These are phyloP conservation scores for Urocynchramus pylzowi DNA, from an alignment of 2,113 vertebrate species.

Conservation along the genomic window DNA sequence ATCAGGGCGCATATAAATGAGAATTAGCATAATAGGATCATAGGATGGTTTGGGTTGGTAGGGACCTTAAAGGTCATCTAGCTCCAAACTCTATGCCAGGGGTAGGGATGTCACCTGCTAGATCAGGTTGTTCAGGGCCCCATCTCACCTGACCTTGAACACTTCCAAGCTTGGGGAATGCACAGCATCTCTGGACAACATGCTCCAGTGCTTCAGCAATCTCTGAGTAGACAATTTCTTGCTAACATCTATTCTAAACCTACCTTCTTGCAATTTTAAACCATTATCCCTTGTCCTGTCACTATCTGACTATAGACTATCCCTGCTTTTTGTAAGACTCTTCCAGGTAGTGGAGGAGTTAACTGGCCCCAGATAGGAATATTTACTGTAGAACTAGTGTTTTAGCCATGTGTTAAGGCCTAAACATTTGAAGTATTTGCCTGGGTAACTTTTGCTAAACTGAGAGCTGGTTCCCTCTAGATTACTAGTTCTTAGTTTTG, in stretches of 20 bases:
- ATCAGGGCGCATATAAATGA: background rate
- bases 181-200: too few species aligned
- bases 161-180: background rate
- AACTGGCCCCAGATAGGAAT: background rate
- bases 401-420: background rate
- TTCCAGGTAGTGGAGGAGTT: background rate
- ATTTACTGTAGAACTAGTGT: background rate
- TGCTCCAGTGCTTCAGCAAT: background rate
- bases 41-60: background rate
- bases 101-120: background rate
- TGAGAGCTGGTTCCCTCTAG: background rate
- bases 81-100: background rate
- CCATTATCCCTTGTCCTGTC: background rate
- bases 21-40: background rate
- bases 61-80: background rate
- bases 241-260: background rate
- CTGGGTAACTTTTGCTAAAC: background rate
- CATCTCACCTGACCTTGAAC: background rate
- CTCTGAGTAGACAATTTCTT: background rate
- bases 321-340: background rate
- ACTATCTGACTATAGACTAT: background rate
- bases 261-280: background rate
- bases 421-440: background rate
- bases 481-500: background rate
- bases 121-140: background rate